Percentiles rank a stretch among this genome's conserved stretches.
These are phyloP conservation scores for Aurelia aurita DNA, from an alignment of 30 jellyfish, hydroid and myxozoan species.

Conservation along the genomic window DNA sequence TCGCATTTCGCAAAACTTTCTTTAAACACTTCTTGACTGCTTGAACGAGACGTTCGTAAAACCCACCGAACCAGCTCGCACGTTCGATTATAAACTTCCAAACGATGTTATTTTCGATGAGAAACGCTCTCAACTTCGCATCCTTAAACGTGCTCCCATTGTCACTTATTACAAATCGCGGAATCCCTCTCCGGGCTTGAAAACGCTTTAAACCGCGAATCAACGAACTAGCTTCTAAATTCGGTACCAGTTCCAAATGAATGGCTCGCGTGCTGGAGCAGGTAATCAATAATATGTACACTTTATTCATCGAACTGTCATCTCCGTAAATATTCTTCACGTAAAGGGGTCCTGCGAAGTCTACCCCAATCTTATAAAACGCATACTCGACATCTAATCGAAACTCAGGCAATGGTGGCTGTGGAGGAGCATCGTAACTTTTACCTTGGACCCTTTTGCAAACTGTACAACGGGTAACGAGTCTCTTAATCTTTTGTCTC, in stretches of 20 bases:
- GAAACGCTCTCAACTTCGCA: too few species aligned
- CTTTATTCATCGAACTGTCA: background rate
- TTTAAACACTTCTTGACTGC: too few species aligned
- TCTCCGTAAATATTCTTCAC: too few species aligned
- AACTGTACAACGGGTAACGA: too few species aligned
- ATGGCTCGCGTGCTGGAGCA: too few species aligned
- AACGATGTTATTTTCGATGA: too few species aligned
- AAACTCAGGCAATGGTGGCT: constrained; percentile 32
- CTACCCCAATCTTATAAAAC: constrained; percentile 17
- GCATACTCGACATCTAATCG: constrained; percentile 8
- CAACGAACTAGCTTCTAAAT: background rate
- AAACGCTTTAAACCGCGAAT: background rate
- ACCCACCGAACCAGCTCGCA: too few species aligned
- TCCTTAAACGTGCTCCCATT: too few species aligned
- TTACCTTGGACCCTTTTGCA: background rate
- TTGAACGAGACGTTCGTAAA: too few species aligned
- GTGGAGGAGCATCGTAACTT: constrained; percentile 19
- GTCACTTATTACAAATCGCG: background rate
- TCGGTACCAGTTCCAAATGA: background rate
- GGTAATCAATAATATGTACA: background rate
- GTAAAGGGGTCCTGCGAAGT: constrained; percentile 21
- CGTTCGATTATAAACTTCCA: too few species aligned
- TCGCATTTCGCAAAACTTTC: too few species aligned
- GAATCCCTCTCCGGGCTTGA: background rate
- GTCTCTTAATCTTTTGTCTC: background rate